phyloP scores from a whole-genome alignment of 2,113 vertebrate species.

The Saccopteryx leptura region DNA sequence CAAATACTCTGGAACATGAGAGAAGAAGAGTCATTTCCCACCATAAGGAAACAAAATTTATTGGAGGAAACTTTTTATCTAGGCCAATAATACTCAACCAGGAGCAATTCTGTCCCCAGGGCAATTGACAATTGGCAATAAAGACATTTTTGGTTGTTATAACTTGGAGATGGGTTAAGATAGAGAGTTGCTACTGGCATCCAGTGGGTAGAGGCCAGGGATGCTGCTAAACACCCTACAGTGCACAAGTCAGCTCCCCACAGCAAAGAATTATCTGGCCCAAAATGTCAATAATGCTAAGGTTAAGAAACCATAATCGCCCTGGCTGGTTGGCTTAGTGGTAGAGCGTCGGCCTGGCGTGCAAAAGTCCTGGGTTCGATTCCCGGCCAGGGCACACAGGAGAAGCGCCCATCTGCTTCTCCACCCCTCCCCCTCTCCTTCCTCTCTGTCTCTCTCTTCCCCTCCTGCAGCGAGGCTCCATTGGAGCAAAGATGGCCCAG shows the following conservation, averaged over 20 bases:
- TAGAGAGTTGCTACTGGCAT: not conserved
- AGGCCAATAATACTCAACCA: conserved; percentile 19
- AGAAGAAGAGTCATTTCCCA: conserved; percentile 32
- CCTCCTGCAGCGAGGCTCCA: too few species aligned
- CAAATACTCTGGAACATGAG: not conserved
- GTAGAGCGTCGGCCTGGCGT: too few species aligned
- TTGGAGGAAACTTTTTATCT: not conserved
- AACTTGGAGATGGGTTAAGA: not conserved
- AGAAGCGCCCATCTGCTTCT: too few species aligned
- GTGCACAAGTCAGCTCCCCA: not conserved
- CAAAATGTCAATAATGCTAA: conserved; percentile 28
- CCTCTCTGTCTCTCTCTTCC: too few species aligned
- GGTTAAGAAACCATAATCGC: not conserved
- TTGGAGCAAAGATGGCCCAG: too few species aligned
- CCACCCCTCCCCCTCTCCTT: too few species aligned
- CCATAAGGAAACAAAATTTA: conserved; percentile 29
- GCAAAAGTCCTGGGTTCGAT: too few species aligned
- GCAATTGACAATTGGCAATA: not conserved
- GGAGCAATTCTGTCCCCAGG: not conserved
- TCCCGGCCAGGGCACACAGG: too few species aligned
- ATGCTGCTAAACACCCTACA: not conserved
- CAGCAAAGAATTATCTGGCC: conserved; percentile 3
- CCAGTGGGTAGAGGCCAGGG: not conserved
- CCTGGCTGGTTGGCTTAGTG: too few species aligned
- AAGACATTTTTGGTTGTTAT: conserved; percentile 8